These are phyloP conservation scores for Syngnathus scovelli DNA, from an alignment of 2,113 vertebrate genomes.

Conservation along the genomic window DNA sequence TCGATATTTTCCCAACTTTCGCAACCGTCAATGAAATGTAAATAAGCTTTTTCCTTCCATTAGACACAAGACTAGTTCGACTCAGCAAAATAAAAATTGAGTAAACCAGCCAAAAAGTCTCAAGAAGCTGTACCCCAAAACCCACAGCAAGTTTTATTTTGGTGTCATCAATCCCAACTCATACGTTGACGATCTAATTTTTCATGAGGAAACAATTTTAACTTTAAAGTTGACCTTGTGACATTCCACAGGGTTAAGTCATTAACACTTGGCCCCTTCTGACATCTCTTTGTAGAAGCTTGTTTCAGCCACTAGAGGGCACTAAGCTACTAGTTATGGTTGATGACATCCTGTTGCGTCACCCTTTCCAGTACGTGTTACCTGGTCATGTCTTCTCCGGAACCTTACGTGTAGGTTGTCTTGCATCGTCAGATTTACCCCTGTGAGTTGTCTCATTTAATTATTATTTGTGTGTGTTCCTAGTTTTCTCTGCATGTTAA, in stretches of 20 bases:
- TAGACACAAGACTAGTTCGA: background rate
- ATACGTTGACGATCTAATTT: background rate
- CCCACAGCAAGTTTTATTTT: background rate
- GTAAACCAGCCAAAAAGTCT: background rate
- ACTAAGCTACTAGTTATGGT: too few relatives aligned
- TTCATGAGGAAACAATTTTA: background rate
- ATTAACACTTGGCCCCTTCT: background rate
- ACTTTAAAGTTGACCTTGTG: background rate
- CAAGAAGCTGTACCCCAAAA: background rate
- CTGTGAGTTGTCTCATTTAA: too few relatives aligned
- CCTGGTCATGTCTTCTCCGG: too few relatives aligned
- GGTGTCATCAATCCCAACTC: background rate
- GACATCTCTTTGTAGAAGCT: background rate
- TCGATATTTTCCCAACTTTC: constrained; percentile 49
- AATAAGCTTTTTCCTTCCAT: constrained; percentile 44
- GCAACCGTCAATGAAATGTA: constrained; percentile 28
- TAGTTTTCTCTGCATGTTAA: too few relatives aligned
- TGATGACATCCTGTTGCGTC: too few relatives aligned
- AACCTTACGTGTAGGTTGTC: too few relatives aligned
- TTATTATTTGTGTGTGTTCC: too few relatives aligned
- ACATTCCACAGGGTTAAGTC: background rate
- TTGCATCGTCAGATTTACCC: too few relatives aligned
- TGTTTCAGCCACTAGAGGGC: too few relatives aligned
- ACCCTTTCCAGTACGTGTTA: too few relatives aligned
- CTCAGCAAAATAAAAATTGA: too few relatives aligned